phyloP scores from a whole-genome alignment of 1,140 invertebrate species.

The Drusus annulatus region DNA sequence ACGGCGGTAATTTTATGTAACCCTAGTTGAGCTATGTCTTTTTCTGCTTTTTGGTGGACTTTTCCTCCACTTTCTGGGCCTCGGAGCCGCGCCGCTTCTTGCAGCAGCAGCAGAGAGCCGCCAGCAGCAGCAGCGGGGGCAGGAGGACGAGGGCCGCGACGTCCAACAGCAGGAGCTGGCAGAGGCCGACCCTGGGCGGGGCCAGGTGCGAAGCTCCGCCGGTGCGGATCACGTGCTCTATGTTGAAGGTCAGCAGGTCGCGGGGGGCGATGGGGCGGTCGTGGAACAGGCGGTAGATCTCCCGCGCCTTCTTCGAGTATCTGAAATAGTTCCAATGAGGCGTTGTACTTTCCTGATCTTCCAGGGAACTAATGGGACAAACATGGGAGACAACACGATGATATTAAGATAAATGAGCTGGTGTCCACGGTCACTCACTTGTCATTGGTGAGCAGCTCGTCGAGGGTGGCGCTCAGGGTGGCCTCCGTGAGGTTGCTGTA shows the following conservation, averaged over 20 bases:
- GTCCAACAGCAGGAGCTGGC: constrained; percentile 38
- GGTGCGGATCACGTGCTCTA: constrained; percentile 42
- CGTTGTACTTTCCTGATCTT: too few relatives aligned
- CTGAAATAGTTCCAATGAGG: constrained; percentile 25
- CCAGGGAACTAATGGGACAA: too few relatives aligned
- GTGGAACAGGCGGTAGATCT: constrained; percentile 61
- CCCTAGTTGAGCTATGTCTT: background rate
- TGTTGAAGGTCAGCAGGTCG: constrained; percentile 59
- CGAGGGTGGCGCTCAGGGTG: constrained; percentile 38
- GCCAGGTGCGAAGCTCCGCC: constrained; percentile 40
- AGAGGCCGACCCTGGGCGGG: constrained; percentile 2
- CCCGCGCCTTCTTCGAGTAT: constrained; percentile 52
- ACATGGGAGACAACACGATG: too few relatives aligned
- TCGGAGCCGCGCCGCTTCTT: background rate
- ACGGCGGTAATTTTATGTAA: too few relatives aligned
- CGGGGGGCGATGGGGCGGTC: constrained; percentile 60
- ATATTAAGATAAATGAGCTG: too few relatives aligned
- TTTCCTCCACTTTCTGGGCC: background rate
- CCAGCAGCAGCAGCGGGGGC: background rate
- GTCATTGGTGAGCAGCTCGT: constrained; percentile 43
- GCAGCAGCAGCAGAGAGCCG: background rate
- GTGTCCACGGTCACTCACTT: constrained; percentile 26
- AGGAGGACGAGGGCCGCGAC: constrained; percentile 4
- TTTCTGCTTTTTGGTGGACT: background rate
- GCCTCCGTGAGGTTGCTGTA: constrained; percentile 51